A percentile compares a stretch with the other conserved stretches of the same genome.
Conservation (phyloP, 2,888 invertebrate species). For the Perithous albicinctus region DNA sequence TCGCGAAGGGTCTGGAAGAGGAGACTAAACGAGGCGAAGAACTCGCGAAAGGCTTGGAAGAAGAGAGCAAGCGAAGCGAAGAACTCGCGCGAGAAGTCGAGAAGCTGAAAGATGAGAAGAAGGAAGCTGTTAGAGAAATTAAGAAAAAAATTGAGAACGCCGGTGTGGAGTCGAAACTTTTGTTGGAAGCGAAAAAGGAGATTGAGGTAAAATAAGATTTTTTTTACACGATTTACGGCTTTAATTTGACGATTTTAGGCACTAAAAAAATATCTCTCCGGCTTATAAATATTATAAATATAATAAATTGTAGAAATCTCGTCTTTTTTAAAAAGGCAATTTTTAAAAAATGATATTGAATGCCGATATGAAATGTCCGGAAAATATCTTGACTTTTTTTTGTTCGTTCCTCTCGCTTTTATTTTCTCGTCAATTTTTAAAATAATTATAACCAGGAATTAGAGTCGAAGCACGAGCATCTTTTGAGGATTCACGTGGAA, state of each 20-base stretch:
- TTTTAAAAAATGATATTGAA: too few relatives aligned
- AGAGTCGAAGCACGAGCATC: slow-evolving; percentile 38
- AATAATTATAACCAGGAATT: slow-evolving; percentile 42
- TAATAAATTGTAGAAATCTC: too few relatives aligned
- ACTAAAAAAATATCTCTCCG: too few relatives aligned
- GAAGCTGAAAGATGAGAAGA: slow-evolving; percentile 50
- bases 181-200: slow-evolving; percentile 22
- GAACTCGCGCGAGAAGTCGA: slow-evolving; percentile 40
- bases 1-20: too few relatives aligned
- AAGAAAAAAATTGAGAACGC: slow-evolving; percentile 38
- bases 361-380: too few relatives aligned
- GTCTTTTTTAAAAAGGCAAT: too few relatives aligned
- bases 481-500: slow-evolving; percentile 45
- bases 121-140: slow-evolving; percentile 46
- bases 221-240: background rate
- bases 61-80: slow-evolving; percentile 17
- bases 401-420: too few relatives aligned
- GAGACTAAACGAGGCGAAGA: too few relatives aligned
- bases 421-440: background rate
- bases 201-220: slow-evolving; percentile 24
- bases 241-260: too few relatives aligned
- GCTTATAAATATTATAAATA: too few relatives aligned
- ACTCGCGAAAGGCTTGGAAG: slow-evolving; percentile 30
- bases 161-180: slow-evolving; percentile 35
- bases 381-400: too few relatives aligned